These are phyloP conservation scores for Leptodactylus fallax DNA, from an alignment of 2,797 vertebrate genomes.

Conservation along the genomic window DNA sequence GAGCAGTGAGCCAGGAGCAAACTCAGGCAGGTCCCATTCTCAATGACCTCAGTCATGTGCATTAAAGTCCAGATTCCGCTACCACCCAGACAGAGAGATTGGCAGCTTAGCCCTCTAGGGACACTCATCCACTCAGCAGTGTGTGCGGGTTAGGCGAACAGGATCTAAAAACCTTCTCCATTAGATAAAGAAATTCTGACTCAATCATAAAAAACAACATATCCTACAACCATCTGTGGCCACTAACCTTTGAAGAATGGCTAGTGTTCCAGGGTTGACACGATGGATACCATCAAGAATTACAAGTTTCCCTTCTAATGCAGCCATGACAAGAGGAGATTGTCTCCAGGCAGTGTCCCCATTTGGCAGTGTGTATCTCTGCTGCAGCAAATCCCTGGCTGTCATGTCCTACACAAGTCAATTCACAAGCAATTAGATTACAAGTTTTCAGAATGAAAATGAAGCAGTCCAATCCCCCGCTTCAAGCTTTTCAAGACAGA, in stretches of 20 bases:
- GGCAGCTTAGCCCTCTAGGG: not conserved
- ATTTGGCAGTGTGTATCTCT: slow-evolving; percentile 91
- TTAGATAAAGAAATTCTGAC: not conserved
- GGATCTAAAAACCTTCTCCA: not conserved
- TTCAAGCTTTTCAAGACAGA: not conserved
- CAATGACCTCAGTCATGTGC: no score
- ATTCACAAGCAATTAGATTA: slow-evolving; percentile 47
- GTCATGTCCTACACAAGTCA: slow-evolving; percentile 89
- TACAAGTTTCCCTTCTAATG: slow-evolving; percentile 90
- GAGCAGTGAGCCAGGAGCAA: no score
- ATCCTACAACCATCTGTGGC: not conserved
- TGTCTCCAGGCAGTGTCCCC: slow-evolving; percentile 96
- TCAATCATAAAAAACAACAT: not conserved
- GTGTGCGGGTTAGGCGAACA: not conserved
- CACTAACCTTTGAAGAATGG: slow-evolving; percentile 90
- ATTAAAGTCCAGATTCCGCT: not conserved
- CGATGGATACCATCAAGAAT: slow-evolving; percentile 93
- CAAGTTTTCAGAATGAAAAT: not conserved
- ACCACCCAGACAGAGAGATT: not conserved
- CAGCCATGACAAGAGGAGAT: slow-evolving; percentile 89
- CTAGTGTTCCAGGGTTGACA: slow-evolving; percentile 90
- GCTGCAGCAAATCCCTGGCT: slow-evolving; percentile 92
- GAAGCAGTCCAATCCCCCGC: not conserved
- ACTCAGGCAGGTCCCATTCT: no score
- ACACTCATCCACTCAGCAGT: not conserved